phyloP scores from a whole-genome alignment of 1,140 invertebrate genomes.

The Caenorhabditis brenneri region DNA sequence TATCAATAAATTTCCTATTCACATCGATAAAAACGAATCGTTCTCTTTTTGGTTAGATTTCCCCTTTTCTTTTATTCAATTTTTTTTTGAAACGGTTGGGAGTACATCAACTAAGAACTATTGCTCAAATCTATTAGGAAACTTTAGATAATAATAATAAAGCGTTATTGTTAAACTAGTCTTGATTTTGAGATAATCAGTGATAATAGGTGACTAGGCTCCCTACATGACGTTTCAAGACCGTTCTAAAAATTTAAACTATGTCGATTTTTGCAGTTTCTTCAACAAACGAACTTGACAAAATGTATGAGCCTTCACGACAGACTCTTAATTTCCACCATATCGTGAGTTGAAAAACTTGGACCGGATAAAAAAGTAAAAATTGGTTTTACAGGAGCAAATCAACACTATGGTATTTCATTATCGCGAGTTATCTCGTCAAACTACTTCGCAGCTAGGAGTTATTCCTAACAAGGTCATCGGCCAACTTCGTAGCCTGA shows the following conservation, averaged over 20 bases:
- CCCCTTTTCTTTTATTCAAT: too few species aligned
- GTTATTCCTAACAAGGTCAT: background rate
- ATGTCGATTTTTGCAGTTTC: too few species aligned
- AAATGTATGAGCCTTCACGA: background rate
- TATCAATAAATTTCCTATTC: background rate
- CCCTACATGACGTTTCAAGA: too few species aligned
- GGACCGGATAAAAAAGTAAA: background rate
- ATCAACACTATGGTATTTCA: background rate
- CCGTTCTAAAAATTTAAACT: too few species aligned
- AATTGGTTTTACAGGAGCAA: background rate
- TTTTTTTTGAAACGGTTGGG: too few species aligned
- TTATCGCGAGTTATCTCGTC: conserved; percentile 12
- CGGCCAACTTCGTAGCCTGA: background rate
- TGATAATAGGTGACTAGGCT: too few species aligned
- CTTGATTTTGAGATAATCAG: too few species aligned
- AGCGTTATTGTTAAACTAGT: too few species aligned
- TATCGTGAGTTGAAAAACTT: background rate
- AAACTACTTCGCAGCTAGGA: background rate
- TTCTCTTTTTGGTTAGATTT: background rate
- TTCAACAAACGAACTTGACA: background rate
- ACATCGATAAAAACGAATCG: background rate
- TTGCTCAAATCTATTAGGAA: too few species aligned
- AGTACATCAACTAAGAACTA: too few species aligned
- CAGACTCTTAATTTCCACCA: background rate
- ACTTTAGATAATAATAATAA: too few species aligned